Base-by-base conservation (phyloP, 2,113 vertebrate genomes). In the Coturnix japonica region DNA sequence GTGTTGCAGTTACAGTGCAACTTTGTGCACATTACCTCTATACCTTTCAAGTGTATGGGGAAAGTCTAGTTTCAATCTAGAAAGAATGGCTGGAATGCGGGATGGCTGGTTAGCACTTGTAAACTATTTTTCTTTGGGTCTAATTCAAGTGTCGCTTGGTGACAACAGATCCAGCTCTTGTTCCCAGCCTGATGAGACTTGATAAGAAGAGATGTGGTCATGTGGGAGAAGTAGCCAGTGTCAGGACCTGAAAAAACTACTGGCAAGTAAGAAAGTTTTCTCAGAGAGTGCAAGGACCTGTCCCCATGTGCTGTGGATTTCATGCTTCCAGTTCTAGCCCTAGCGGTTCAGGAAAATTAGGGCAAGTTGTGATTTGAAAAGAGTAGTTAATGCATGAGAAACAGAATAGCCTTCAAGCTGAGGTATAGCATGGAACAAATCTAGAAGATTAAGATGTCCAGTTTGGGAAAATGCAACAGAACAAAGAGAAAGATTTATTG, bases 101-200 rank as follows among this genome's bases (percentile, higher is more conserved):
- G 56, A 64, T 77, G 33, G 17, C 81, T 92, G 81, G 75, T 91
- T 93, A 92, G 56, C 64, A 30, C 79, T 94, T 91, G 30, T 76
- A 37, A 81, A 39, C 35, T 64, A 2, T 41, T 71, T 71, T 60
- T 14, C 57, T 93, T 90, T 7, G 33, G 54, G 65, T 91, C 66
- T 84, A 44, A 81, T 82, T 93, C 59, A 85, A 16, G 16, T 11
- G 4, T 84, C 4, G 4, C 15, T 43, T 70, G 37, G 78, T 93
- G 89, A 85, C 78, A 85, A 2, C 30, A 53, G 64, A 87, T 71
- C 35, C 64, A 59, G 41, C 30, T 89, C 49, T 93, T 89, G 33
- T 28, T 89, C 11, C 46, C 64, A 83, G 60, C 44, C 20, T 84
- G 47, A 59, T 76, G 75, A 54, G 74, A 71, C 56, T 85, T 92